Evolutionary conservation across 1,140 invertebrate genomes (phyloP), one percentile per base, ranked within the genome.

Genomic region (Thaumatotibia leucotreta): DNA sequence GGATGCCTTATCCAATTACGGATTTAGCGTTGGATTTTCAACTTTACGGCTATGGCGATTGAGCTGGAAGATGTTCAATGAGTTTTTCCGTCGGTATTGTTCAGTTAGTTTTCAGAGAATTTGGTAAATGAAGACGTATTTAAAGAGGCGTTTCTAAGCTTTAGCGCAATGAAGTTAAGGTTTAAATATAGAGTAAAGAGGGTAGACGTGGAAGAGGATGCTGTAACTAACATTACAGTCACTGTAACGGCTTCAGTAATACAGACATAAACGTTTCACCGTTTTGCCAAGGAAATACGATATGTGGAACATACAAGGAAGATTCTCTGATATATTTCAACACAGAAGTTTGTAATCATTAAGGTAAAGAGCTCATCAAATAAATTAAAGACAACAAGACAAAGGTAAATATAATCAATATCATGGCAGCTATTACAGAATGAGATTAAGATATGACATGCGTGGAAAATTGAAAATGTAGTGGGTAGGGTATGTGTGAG

Each of bases 11-110:
- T 62, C 64, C 39, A 64, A 24, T 27, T 29, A 64, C 39, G 63
- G 49, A 20, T 32, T 63, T 23, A 10, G n/a, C 11, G 61, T 52
- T n/a, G 49, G 31, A 70, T 61, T 65, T 29, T 70, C 64, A 66
- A 50, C 64, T 63, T 32, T 66, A 64, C 20, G 23, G 33, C 33
- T 35, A 6, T 23, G 50, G 23, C 22, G 11, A 27, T 58, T 58
- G 20, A 11, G n/a, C 6, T 58, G 52, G 52, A 31, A 58, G 14
- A 27, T 58, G 23, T 27, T 20, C n/a, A 14, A 31, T 14, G 4
- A 58, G 24, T 58, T 58, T 58, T 8, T 9, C 10, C 52, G 24
- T 2, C n/a, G 11, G 24, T 24, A 58, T 27, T 45, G 5, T 31
- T n/a, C 9, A 14, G 4, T 27, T 58, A 14, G 52, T 58, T 58